Evolutionary conservation across 2,113 vertebrate species (phyloP), one percentile per base, ranked within the genome.

Genomic region (Coryphaenoides rupestris): DNA sequence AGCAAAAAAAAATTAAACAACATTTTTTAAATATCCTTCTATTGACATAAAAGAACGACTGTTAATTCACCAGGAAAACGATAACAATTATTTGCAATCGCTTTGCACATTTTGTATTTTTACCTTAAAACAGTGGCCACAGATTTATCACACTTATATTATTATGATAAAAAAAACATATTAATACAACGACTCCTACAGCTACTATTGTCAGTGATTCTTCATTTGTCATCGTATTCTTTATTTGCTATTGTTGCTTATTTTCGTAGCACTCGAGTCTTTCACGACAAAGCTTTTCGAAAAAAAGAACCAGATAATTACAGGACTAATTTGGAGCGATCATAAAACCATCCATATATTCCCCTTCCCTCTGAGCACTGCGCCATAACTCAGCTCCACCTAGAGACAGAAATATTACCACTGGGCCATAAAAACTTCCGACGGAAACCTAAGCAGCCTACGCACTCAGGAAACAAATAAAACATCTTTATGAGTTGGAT

Each of bases 391-490:
- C 73, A 65, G 74, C 66, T 79, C 68, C 68, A 19, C 66, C 28
- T 66, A 66, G 60, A 83, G 81, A 78, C 79, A 76, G 76, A 79
- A 81, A 86, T 78, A 78, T 84, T 80, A 84, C 72, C 67, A 28
- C 16, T 9, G 64, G 59, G 73, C 73, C 61, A 76, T 84, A 79
- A 85, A 84, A 69, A 62, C 72, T 73, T 77, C 58, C 75, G 81
- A 83, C 78, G 79, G 81, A 85, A 84, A 81, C 69, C 76, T 63
- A 77, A 86, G 83, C 76, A 70, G 73, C 71, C 68, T 61, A 60
- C 81, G 68, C 67, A 79, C 76, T 80, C 84, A 83, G 83, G 84
- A 84, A 86, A 86, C 83, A 85, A 85, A 84, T 88, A 83, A 88
- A 88, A 82, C 77, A 74, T 87, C 74, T 86, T 86, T 85, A 88